Conservation (phyloP, 1,140 invertebrate species). For the Gryon sp. region DNA sequence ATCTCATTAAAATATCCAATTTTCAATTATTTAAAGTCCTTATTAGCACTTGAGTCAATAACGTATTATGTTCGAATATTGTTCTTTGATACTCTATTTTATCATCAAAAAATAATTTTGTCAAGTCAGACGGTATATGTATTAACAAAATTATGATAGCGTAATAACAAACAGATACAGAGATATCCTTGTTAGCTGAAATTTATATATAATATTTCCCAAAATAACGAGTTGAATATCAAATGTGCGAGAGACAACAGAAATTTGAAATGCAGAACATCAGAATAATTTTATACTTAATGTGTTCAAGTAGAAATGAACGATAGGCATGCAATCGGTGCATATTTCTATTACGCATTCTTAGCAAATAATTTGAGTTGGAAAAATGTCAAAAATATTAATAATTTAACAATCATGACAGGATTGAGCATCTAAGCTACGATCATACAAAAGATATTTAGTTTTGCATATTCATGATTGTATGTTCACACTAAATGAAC, state of each 20-base stretch:
- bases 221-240: conserved; percentile 32
- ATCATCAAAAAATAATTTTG: too few species aligned
- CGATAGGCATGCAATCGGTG: conserved; percentile 27
- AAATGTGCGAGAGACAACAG: conserved; percentile 15
- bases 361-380: conserved; percentile 3
- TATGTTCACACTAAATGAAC: too few species aligned
- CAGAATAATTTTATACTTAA: conserved; percentile 37
- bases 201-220: conserved; percentile 2
- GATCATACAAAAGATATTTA: too few species aligned
- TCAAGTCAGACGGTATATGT: too few species aligned
- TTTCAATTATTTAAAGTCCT: too few species aligned
- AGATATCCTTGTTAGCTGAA: conserved; percentile 3
- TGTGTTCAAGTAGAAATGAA: conserved; percentile 26
- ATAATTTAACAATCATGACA: too few species aligned
- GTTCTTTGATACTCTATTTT: too few species aligned
- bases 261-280: conserved; percentile 30
- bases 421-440: too few species aligned
- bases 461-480: too few species aligned
- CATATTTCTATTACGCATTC: conserved; percentile 34
- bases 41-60: too few species aligned
- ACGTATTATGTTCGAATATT: too few species aligned
- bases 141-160: conserved; percentile 19
- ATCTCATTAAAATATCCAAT: too few species aligned
- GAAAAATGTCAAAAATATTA: conserved; percentile 17
- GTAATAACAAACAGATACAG: conserved; percentile 5